A percentile compares a stretch with the other conserved stretches of the same genome.
phyloP scores from a whole-genome alignment of 30 jellyfish, hydroid and myxozoan genomes.

The Pseudorhiza aurosa region DNA sequence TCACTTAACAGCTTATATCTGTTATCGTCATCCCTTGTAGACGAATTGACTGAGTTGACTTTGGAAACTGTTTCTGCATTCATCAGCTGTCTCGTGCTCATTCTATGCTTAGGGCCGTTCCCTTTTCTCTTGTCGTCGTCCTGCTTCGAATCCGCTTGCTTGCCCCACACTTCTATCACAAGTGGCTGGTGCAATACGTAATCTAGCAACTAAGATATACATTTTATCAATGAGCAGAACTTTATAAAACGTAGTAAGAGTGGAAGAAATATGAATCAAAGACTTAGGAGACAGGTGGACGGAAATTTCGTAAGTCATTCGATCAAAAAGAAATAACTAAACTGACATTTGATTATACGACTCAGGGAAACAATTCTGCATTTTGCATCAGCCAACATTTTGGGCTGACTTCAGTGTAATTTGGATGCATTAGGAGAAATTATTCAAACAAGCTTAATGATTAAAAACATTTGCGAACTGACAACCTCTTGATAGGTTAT shows the following conservation, averaged over 20 bases:
- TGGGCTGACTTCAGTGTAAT: too few species aligned
- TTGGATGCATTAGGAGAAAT: too few species aligned
- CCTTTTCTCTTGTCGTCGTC: slow-evolving; percentile 6
- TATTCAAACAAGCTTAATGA: too few species aligned
- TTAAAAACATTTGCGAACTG: too few species aligned
- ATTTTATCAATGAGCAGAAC: neutral
- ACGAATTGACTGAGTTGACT: slow-evolving; percentile 2
- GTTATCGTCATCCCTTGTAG: slow-evolving; percentile 71
- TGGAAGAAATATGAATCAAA: too few species aligned
- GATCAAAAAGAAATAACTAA: too few species aligned
- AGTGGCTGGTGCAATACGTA: slow-evolving; percentile 80
- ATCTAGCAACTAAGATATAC: slow-evolving; percentile 59
- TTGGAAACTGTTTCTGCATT: slow-evolving; percentile 73
- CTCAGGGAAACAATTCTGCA: too few species aligned
- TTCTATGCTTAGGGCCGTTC: slow-evolving; percentile 9
- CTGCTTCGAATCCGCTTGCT: slow-evolving; percentile 68
- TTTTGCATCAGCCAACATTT: too few species aligned
- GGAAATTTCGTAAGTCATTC: too few species aligned
- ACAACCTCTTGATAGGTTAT: too few species aligned
- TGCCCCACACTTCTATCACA: slow-evolving; percentile 93
- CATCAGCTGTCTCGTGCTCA: slow-evolving; percentile 94
- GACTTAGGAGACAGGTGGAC: too few species aligned
- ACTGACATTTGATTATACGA: too few species aligned
- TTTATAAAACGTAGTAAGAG: neutral
- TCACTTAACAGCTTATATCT: slow-evolving; percentile 22